Percentiles rank a stretch among this genome's conserved stretches.
Evolutionary conservation across 2,797 vertebrate genomes (phyloP).

Genomic region (Malurus leucopterus): DNA sequence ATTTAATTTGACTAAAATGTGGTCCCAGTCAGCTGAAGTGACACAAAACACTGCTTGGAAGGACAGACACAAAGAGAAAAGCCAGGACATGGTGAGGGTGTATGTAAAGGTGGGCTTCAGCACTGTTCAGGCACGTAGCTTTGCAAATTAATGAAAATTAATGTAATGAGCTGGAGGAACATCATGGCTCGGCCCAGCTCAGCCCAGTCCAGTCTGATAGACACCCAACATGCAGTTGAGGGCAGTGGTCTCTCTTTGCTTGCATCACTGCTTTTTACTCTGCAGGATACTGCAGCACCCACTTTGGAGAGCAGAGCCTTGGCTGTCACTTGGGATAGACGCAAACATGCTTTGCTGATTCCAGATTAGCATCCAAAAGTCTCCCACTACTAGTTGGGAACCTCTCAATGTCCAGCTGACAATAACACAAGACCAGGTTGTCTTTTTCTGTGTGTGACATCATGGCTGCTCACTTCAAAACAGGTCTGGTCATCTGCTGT

Average conservation of each 20-base stretch:
- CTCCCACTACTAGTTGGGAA: fast-evolving
- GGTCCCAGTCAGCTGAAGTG: neutral
- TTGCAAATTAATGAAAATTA: neutral
- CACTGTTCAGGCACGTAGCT: fast-evolving
- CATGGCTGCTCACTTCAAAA: neutral
- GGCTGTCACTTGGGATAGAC: neutral
- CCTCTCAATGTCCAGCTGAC: neutral
- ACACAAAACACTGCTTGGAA: neutral
- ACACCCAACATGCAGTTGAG: neutral
- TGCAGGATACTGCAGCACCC: no score
- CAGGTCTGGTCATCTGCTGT: neutral
- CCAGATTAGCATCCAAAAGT: neutral
- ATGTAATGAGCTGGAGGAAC: neutral
- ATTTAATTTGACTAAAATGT: neutral
- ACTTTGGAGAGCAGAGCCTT: neutral
- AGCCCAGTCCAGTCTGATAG: neutral
- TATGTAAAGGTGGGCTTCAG: neutral
- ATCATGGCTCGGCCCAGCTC: neutral
- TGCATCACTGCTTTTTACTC: neutral
- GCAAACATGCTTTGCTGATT: neutral
- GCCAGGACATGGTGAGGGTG: fast-evolving
- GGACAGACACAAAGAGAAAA: neutral
- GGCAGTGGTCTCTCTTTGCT: neutral
- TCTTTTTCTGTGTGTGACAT: neutral
- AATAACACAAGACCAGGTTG: neutral